phyloP scores from a whole-genome alignment of 2,888 invertebrate species.

The Orchestes rusci region DNA sequence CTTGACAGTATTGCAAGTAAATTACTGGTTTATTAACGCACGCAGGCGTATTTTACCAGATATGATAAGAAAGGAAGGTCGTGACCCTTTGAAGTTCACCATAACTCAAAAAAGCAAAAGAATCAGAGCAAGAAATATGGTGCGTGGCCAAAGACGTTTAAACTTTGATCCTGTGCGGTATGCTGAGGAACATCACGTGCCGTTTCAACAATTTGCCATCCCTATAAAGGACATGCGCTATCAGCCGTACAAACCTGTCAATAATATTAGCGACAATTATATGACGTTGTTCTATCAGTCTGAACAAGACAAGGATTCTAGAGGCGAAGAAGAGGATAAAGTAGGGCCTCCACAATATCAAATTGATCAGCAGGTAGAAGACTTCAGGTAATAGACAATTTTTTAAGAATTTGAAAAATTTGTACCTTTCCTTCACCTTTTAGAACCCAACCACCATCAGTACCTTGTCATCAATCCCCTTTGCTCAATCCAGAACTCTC shows the following conservation, averaged over 20 bases:
- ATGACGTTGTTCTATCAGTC: slow-evolving; percentile 23
- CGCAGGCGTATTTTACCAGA: slow-evolving; percentile 86
- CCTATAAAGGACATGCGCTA: slow-evolving; percentile 42
- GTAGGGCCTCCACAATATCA: too few species aligned
- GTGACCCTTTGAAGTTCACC: slow-evolving; percentile 87
- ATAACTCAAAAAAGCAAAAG: slow-evolving; percentile 87
- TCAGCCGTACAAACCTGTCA: slow-evolving; percentile 49
- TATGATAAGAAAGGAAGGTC: slow-evolving; percentile 87
- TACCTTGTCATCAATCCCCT: too few species aligned
- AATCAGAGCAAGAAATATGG: slow-evolving; percentile 28
- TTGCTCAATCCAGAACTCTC: slow-evolving; percentile 13
- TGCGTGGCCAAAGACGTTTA: slow-evolving; percentile 16
- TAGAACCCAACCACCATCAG: too few species aligned
- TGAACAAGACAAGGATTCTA: slow-evolving; percentile 37
- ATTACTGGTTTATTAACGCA: slow-evolving; percentile 79
- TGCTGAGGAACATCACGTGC: too few species aligned
- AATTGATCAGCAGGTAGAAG: too few species aligned
- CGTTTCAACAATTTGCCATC: too few species aligned
- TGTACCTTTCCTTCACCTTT: too few species aligned
- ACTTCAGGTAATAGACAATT: too few species aligned
- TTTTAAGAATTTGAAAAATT: too few species aligned
- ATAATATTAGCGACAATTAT: too few species aligned
- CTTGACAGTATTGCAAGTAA: slow-evolving; percentile 83
- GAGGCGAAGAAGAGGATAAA: slow-evolving; percentile 24
- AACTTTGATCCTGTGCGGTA: slow-evolving; percentile 8